phyloP scores from a whole-genome alignment of 2,113 vertebrate species.

The Hyla sarda region DNA sequence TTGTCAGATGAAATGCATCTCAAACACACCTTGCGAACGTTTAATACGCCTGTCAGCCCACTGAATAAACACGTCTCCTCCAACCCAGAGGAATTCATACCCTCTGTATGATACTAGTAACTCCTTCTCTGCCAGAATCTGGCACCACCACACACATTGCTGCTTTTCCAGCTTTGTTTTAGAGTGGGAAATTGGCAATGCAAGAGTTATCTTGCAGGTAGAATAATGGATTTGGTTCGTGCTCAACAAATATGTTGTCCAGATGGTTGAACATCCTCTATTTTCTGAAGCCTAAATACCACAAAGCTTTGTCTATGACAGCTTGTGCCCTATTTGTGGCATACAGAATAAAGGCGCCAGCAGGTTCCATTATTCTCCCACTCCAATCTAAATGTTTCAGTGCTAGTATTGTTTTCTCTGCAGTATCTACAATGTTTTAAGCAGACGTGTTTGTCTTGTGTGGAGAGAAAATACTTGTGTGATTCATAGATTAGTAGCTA shows the following conservation, averaged over 20 bases:
- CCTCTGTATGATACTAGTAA: constrained; percentile 17
- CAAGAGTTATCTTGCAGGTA: constrained; percentile 30
- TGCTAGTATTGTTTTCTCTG: constrained; percentile 33
- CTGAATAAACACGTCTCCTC: constrained; percentile 50
- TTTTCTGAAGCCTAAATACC: constrained; percentile 46
- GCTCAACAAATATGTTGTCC: constrained; percentile 37
- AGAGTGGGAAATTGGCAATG: no score
- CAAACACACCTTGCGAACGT: constrained; percentile 52
- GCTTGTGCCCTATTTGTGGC: constrained; percentile 44
- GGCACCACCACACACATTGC: background rate
- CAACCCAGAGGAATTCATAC: constrained; percentile 19
- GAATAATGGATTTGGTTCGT: constrained; percentile 23
- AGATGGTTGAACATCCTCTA: constrained; percentile 41
- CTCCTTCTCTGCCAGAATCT: background rate
- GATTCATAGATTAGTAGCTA: constrained; percentile 23
- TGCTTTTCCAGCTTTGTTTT: background rate
- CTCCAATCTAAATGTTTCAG: constrained; percentile 18
- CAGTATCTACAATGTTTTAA: background rate
- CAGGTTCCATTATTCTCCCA: constrained; percentile 42
- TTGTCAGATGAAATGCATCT: constrained; percentile 59
- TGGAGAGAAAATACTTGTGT: background rate
- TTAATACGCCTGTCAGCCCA: constrained; percentile 55
- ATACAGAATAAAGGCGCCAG: constrained; percentile 32
- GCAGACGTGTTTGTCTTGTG: constrained; percentile 7
- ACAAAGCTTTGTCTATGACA: constrained; percentile 39